Evolutionary conservation across 2,113 vertebrate species (phyloP).

Genomic region (Coptodon bakossiorum): DNA sequence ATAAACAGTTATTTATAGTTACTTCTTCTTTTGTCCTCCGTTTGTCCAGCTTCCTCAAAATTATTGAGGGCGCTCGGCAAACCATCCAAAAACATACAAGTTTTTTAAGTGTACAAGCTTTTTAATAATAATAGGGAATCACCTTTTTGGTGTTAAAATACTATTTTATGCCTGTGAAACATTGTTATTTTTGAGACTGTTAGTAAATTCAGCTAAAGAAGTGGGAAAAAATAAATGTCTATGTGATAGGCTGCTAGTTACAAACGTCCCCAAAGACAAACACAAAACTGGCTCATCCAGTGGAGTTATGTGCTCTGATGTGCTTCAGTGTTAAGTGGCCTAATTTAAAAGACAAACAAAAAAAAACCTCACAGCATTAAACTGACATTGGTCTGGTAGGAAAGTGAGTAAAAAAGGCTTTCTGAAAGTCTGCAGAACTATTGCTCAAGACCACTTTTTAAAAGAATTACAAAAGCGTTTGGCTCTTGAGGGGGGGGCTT

Average conservation of each 20-base stretch:
- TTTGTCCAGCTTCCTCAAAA: neutral
- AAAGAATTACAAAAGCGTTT: neutral
- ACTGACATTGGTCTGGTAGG: neutral
- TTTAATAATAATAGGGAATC: neutral
- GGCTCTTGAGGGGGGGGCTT: neutral
- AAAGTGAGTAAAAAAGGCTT: neutral
- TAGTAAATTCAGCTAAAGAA: neutral
- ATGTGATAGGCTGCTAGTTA: neutral
- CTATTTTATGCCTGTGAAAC: neutral
- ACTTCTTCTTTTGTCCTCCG: neutral
- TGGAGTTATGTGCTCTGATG: neutral
- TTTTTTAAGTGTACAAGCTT: neutral
- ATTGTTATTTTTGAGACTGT: neutral
- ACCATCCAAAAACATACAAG: neutral
- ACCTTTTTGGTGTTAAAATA: neutral
- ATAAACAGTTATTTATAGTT: neutral
- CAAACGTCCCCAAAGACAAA: neutral
- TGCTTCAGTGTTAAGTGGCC: neutral
- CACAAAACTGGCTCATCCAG: neutral
- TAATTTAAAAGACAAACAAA: neutral
- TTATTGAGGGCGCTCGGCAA: neutral
- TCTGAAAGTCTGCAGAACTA: neutral
- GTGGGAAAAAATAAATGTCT: neutral
- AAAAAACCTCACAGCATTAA: neutral
- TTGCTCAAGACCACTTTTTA: neutral